phyloP scores from a whole-genome alignment of 2,797 vertebrate genomes.

The Pantherophis alleghaniensis region DNA sequence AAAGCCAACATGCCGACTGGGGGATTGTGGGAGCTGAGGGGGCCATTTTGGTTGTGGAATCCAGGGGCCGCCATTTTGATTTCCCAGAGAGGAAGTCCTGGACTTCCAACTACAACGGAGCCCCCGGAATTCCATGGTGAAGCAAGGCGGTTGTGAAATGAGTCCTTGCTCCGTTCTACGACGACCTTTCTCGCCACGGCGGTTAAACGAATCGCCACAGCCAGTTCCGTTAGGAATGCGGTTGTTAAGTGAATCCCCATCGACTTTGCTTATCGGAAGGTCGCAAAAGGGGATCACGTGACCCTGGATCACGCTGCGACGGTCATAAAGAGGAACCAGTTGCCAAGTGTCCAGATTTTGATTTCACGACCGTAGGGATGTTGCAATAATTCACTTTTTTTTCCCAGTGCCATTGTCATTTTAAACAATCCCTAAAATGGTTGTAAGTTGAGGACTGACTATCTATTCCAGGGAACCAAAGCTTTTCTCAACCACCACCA shows the following conservation, averaged over 20 bases:
- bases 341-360: neutral
- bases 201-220: neutral
- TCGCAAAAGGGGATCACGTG: too few relatives aligned
- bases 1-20: neutral
- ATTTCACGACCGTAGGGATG: neutral
- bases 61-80: neutral
- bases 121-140: neutral
- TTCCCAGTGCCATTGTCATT: too few relatives aligned
- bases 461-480: neutral
- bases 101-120: neutral
- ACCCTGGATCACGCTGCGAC: neutral
- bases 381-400: too few relatives aligned
- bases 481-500: neutral
- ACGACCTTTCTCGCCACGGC: neutral
- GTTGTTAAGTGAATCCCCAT: neutral
- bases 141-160: neutral
- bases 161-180: neutral
- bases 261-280: neutral
- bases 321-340: fast-evolving
- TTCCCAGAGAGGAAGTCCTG: neutral
- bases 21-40: neutral
- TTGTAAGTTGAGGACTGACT: too few relatives aligned
- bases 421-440: too few relatives aligned
- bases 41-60: neutral
- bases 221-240: fast-evolving